Percentiles rank a stretch among this genome's conserved stretches.
Conservation (phyloP, 1,140 invertebrate species). For the Atta colombica region DNA sequence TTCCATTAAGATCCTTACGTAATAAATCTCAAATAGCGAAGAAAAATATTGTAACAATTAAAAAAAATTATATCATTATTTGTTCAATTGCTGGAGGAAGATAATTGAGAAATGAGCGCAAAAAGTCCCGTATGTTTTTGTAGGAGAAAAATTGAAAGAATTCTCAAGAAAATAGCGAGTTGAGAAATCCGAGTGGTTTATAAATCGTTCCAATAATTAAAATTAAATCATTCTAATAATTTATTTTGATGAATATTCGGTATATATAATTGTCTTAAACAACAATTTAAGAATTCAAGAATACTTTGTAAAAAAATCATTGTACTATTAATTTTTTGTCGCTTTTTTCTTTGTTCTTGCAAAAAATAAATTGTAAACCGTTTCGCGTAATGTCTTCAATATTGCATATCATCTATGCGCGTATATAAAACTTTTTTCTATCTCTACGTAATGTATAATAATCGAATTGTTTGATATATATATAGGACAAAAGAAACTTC, state of each 20-base stretch:
- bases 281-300: constrained; percentile 7
- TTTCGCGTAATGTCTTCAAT: background rate
- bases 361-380: background rate
- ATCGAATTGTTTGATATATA: background rate
- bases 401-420: background rate
- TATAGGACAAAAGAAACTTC: no score
- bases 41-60: background rate
- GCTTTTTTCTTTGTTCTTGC: background rate
- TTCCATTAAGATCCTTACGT: background rate
- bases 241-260: background rate
- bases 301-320: background rate
- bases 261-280: background rate
- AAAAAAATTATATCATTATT: constrained; percentile 8
- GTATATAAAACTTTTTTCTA: background rate
- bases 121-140: background rate
- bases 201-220: no score
- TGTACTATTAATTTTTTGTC: background rate
- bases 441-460: background rate
- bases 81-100: background rate
- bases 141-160: background rate
- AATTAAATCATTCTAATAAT: background rate
- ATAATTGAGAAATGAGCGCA: background rate
- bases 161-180: constrained; percentile 19
- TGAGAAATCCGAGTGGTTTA: background rate
- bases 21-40: background rate